phyloP scores from a whole-genome alignment of 2,113 vertebrate genomes.

The Brachionichthys hirsutus region DNA sequence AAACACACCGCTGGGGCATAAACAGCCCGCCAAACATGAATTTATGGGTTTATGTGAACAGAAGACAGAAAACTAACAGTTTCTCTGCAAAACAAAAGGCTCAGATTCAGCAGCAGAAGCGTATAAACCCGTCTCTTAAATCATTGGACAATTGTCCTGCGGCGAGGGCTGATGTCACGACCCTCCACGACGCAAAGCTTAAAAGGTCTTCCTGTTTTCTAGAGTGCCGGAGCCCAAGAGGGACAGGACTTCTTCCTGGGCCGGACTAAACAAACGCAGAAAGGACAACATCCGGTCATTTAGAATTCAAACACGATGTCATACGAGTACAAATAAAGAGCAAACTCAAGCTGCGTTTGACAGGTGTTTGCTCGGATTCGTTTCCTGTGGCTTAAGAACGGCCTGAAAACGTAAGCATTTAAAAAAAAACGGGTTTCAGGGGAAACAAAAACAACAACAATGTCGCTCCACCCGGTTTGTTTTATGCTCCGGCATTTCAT shows the following conservation, averaged over 20 bases:
- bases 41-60: not conserved
- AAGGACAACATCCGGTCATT: slow-evolving; percentile 4
- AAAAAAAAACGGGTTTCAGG: no score
- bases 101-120: slow-evolving; percentile 3
- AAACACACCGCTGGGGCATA: not conserved
- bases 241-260: not conserved
- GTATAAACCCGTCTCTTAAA: slow-evolving; percentile 64
- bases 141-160: slow-evolving; percentile 59
- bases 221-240: slow-evolving; percentile 22
- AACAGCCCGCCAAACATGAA: not conserved
- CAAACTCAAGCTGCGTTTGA: no score
- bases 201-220: slow-evolving; percentile 61
- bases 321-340: slow-evolving; percentile 2
- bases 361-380: no score
- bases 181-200: no score
- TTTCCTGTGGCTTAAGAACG: no score
- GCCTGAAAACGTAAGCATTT: no score
- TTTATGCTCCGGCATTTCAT: no score
- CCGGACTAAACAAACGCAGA: slow-evolving; percentile 2
- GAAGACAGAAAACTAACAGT: slow-evolving; percentile 8
- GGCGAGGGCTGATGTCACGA: slow-evolving; percentile 20
- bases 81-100: slow-evolving; percentile 19
- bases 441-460: no score
- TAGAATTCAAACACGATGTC: slow-evolving; percentile 12
- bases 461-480: no score